Base-by-base conservation (phyloP, 2,797 vertebrate species). In the Prunella strophiata region DNA sequence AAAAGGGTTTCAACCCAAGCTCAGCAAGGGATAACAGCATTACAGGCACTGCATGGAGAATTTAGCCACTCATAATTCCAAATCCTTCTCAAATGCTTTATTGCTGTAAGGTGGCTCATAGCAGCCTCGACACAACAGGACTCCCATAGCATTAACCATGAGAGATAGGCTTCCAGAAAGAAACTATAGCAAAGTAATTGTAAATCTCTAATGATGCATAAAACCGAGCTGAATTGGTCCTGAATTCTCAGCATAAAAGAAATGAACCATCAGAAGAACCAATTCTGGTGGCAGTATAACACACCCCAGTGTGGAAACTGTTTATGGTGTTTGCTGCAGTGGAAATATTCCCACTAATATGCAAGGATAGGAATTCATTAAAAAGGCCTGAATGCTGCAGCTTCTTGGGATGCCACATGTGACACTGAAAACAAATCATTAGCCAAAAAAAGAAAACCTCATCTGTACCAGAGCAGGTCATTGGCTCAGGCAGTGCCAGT, bases 191-290 rank as follows among this genome's bases (percentile, higher is more conserved):
- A 88, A 92, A 95, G 93, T 96, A 96, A 96, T 97, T 97, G 93
- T 98, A 89, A 96, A 93, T 95, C 92, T 97, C 94, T 97, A 98
- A 97, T 97, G 97, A 97, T 97, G 96, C 95, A 97, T 97, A 97
- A 94, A 97, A 93, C 83, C 78, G 42, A 88, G 91, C 87, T 96
- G 93, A 97, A 97, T 97, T 94, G 94, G 94, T 79, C 93, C 91
- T 90, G 91, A 96, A 96, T 95, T 96, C 92, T 96, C 94, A 92
- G 85, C 93, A 83, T 90, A 95, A 96, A 96, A 93, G 91, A 97
- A 97, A 97, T 88, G 91, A 97, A 89, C 79, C 96, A 92, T 96
- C 93, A 68, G 95, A 96, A 94, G 91, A 95, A 95, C 87, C 88
- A 88, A 93, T 97, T 96, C 91, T 93, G 93, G 83, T 92, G 85